phyloP scores from a whole-genome alignment of 2,113 vertebrate genomes.

The Enhydra lutris region DNA sequence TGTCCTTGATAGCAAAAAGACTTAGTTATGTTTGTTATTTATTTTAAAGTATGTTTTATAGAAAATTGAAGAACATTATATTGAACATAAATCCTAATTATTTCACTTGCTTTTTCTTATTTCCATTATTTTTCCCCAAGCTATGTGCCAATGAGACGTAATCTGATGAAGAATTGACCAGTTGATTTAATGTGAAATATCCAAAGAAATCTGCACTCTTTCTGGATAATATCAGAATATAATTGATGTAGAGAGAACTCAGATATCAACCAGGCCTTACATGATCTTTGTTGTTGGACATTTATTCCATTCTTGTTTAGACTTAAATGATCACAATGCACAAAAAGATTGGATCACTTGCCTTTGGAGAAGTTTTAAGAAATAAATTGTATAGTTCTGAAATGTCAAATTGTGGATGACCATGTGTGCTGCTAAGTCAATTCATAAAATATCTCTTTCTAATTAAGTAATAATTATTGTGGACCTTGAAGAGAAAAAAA shows the following conservation, averaged over 20 bases:
- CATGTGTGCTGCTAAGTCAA: not conserved
- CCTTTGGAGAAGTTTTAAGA: conserved; percentile 9
- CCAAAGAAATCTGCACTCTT: not conserved
- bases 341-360: not conserved
- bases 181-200: not conserved
- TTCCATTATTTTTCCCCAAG: not conserved
- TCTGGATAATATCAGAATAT: not conserved
- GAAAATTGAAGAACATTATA: not conserved
- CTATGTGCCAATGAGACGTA: not conserved
- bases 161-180: not conserved
- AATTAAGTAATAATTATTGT: conserved; percentile 20
- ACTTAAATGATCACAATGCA: not conserved
- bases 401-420: not conserved
- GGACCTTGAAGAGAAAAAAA: not conserved
- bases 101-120: not conserved
- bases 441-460: not conserved
- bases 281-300: not conserved
- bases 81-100: not conserved
- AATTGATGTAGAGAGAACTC: not conserved
- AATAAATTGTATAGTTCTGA: conserved; percentile 22
- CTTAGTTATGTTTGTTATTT: not conserved
- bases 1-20: not conserved
- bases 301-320: not conserved
- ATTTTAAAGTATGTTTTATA: conserved; percentile 9
- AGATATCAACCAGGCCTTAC: not conserved